Conservation (phyloP, 53 echinoderm and acorn worm species). For the Paracentrotus lividus region DNA sequence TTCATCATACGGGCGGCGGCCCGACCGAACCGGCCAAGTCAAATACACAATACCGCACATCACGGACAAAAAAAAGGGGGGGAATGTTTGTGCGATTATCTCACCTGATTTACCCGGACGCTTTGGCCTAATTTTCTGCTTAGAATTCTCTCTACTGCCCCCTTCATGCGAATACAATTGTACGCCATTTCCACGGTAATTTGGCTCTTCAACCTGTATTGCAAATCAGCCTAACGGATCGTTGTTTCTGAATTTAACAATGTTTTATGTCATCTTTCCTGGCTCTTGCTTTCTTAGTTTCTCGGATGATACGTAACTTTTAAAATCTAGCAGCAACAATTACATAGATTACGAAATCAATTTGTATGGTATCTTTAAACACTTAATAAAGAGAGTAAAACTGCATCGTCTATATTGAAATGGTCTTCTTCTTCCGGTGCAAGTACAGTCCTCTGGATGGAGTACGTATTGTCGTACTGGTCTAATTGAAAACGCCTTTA, state of each 20-base stretch:
- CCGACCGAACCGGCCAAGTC: no score
- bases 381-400: background rate
- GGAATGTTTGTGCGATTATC: background rate
- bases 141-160: conserved; percentile 55
- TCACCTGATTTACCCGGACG: conserved; percentile 55
- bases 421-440: no score
- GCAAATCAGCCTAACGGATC: background rate
- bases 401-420: background rate
- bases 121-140: conserved; percentile 16
- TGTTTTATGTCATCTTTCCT: background rate
- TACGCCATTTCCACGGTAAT: conserved; percentile 13
- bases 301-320: conserved; percentile 16
- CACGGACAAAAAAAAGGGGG: no score
- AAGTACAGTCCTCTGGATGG: no score
- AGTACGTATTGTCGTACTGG: no score
- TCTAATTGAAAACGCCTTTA: no score
- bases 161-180: conserved; percentile 48
- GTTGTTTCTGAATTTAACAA: background rate
- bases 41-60: no score
- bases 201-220: background rate
- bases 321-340: background rate
- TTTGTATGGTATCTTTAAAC: conserved; percentile 6
- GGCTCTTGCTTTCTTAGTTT: background rate
- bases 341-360: conserved; percentile 25
- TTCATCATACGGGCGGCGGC: no score